These are phyloP conservation scores for Apolygus lucorum DNA, from an alignment of 1,140 invertebrate genomes.

Conservation along the genomic window DNA sequence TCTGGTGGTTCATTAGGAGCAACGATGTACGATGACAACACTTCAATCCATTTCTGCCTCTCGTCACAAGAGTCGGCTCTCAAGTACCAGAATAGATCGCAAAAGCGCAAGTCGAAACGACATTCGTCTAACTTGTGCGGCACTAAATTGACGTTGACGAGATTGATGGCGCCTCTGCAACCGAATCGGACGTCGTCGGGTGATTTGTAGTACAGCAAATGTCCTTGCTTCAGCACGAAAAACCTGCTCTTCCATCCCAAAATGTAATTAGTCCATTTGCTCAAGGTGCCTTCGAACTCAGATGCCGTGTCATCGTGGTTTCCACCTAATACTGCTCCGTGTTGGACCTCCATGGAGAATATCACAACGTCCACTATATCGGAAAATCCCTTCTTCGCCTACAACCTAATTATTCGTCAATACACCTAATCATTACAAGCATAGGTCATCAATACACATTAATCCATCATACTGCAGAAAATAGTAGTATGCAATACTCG, in stretches of 20 bases:
- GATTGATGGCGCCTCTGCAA: neutral
- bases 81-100: neutral
- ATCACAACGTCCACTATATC: no score
- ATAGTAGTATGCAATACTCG: no score
- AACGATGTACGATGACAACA: neutral
- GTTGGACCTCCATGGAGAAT: no score
- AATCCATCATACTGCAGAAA: no score
- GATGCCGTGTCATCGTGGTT: neutral
- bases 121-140: neutral
- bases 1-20: no score
- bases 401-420: no score
- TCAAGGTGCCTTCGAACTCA: neutral
- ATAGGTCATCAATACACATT: no score
- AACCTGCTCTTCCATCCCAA: neutral
- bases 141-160: neutral
- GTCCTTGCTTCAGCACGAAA: neutral
- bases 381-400: no score
- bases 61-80: neutral
- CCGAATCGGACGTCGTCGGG: neutral
- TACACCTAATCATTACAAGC: no score
- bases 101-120: neutral
- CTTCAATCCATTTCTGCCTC: neutral
- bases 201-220: neutral
- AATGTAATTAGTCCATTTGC: slow-evolving; percentile 3
- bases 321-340: no score